A percentile compares a stretch with the other conserved stretches of the same genome.
These are phyloP conservation scores for Myotis myotis DNA, from an alignment of 2,797 vertebrate species.

Conservation along the genomic window DNA sequence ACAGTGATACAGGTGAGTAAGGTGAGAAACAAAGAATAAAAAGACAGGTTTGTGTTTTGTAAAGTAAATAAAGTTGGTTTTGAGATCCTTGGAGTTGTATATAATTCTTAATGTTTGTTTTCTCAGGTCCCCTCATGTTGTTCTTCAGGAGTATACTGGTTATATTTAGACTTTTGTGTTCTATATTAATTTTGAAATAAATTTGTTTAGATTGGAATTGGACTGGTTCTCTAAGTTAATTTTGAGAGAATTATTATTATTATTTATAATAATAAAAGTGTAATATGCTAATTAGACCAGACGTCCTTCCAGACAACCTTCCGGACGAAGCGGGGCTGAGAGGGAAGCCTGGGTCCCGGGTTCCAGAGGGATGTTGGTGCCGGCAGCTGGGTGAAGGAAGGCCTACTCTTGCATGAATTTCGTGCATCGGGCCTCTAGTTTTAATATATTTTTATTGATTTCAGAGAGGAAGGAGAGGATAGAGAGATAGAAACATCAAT, in stretches of 20 bases:
- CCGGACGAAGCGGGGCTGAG: too few relatives aligned
- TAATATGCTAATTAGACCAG: too few relatives aligned
- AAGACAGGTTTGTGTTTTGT: background rate
- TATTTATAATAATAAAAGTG: too few relatives aligned
- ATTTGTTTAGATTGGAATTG: background rate
- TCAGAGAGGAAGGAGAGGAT: too few relatives aligned
- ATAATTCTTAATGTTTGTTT: background rate
- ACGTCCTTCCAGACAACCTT: too few relatives aligned
- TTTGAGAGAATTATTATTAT: background rate
- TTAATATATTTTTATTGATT: too few relatives aligned
- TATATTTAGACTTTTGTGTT: background rate
- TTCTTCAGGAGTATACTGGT: background rate
- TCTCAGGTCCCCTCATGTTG: background rate
- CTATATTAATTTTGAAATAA: background rate
- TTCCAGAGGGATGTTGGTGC: too few relatives aligned
- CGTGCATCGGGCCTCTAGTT: too few relatives aligned
- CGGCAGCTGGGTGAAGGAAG: too few relatives aligned
- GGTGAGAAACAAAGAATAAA: background rate
- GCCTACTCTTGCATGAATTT: too few relatives aligned
- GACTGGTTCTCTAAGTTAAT: background rate
- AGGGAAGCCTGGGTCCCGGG: too few relatives aligned
- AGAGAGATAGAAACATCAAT: too few relatives aligned
- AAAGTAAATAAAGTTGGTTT: background rate
- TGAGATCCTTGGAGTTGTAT: background rate
- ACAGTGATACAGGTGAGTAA: background rate